A percentile compares a stretch with the other conserved stretches of the same genome.
Evolutionary conservation across 2,888 invertebrate genomes (phyloP).

Genomic region (Monoplex corrugatus): DNA sequence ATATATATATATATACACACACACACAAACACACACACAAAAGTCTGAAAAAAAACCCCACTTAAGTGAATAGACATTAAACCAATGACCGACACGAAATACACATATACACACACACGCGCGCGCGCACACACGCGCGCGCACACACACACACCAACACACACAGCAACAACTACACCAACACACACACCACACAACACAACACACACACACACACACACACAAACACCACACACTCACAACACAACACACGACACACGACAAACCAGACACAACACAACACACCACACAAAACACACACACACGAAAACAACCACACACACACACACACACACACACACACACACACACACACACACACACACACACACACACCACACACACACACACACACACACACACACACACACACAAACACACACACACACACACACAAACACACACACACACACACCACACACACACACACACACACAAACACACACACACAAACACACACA

Average conservation of each 20-base stretch:
- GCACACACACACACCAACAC: neutral
- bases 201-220: no score
- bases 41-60: neutral
- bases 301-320: no score
- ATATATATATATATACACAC: neutral
- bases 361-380: neutral
- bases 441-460: no score
- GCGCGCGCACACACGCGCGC: slow-evolving; percentile 1
- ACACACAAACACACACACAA: neutral
- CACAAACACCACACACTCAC: neutral
- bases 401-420: no score
- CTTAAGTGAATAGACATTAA: no score
- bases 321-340: neutral
- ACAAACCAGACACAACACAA: neutral
- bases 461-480: no score
- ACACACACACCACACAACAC: neutral
- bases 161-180: neutral
- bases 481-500: no score
- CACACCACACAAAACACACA: no score
- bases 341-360: neutral
- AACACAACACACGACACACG: neutral
- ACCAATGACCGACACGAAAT: neutral
- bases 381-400: no score
- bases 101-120: slow-evolving; percentile 16
- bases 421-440: no score